phyloP scores from a whole-genome alignment of 2,113 vertebrate species.

The Plestiodon gilberti region DNA sequence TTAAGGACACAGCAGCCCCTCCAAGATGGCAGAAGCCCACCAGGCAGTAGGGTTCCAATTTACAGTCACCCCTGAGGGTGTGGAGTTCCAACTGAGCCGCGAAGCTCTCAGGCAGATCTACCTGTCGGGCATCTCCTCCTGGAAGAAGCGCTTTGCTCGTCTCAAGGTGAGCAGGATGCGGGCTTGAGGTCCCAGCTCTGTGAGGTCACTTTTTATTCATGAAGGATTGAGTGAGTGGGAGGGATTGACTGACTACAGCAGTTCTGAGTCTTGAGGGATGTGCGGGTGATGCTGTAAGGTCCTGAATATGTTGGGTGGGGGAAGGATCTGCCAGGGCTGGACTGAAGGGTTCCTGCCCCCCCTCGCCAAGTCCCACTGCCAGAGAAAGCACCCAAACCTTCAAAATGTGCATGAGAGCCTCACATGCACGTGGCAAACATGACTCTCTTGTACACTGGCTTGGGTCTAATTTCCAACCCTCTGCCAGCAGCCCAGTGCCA shows the following conservation, averaged over 20 bases:
- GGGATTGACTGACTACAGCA: neutral
- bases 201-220: neutral
- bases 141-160: conserved; percentile 88
- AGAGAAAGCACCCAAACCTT: neutral
- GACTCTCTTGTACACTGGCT: too few relatives aligned
- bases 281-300: neutral
- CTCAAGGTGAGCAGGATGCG: conserved; percentile 82
- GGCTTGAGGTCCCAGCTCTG: neutral
- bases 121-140: conserved; percentile 84
- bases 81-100: conserved; percentile 88
- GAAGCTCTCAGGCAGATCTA: conserved; percentile 91
- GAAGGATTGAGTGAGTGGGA: neutral
- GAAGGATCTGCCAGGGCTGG: neutral
- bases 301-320: too few relatives aligned
- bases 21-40: conserved; percentile 93
- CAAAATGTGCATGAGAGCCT: neutral
- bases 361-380: neutral
- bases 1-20: neutral
- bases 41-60: conserved; percentile 98
- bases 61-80: conserved; percentile 91
- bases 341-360: neutral
- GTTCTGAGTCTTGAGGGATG: too few relatives aligned
- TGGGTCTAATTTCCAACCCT: too few relatives aligned
- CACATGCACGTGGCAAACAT: too few relatives aligned
- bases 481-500: too few relatives aligned